Evolutionary conservation across 2,797 vertebrate species (phyloP).

Genomic region (Tauraco hartlaubi): DNA sequence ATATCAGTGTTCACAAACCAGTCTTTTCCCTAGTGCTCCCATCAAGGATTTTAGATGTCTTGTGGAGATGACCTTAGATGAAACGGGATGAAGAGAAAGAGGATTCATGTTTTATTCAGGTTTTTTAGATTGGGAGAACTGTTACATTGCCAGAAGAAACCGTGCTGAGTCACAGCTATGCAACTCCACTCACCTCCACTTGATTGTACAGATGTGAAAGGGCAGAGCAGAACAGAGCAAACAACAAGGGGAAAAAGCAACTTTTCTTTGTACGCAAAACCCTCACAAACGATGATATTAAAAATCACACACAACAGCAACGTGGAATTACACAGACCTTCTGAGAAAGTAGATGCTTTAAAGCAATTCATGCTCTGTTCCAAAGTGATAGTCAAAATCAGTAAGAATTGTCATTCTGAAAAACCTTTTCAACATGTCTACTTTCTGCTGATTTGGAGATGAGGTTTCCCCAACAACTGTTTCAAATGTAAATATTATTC

Average conservation of each 20-base stretch:
- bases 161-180: neutral
- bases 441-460: neutral
- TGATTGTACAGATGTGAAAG: neutral
- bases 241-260: neutral
- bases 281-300: neutral
- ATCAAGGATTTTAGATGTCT: neutral
- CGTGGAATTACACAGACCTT: neutral
- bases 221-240: neutral
- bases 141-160: neutral
- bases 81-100: neutral
- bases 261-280: neutral
- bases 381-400: conserved; percentile 23
- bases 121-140: neutral
- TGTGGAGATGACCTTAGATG: neutral
- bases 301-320: conserved; percentile 2
- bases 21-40: neutral
- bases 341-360: neutral
- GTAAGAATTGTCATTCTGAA: neutral
- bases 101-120: neutral
- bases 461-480: conserved; percentile 71
- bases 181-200: neutral
- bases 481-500: conserved; percentile 71
- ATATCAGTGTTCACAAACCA: neutral
- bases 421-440: conserved; percentile 18
- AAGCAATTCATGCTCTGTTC: conserved; percentile 4